A percentile compares a stretch with the other conserved stretches of the same genome.
These are phyloP conservation scores for Hestina assimilis DNA, from an alignment of 1,140 invertebrate genomes.

Conservation along the genomic window DNA sequence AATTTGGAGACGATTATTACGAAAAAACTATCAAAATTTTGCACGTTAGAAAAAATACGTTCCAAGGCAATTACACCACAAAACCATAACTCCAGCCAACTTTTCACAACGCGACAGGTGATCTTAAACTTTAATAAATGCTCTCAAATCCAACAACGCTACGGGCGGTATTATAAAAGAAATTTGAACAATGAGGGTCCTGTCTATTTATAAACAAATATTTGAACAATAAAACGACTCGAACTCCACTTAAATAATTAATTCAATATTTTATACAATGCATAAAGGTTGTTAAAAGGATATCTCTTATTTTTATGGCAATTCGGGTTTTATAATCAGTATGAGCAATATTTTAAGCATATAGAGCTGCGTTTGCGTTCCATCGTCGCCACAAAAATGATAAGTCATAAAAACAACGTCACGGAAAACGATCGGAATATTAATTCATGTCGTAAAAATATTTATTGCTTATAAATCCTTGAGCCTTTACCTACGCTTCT, in stretches of 20 bases:
- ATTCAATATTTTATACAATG: slow-evolving; percentile 65
- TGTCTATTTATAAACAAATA: slow-evolving; percentile 34
- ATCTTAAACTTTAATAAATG: slow-evolving; percentile 10
- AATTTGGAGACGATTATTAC: too few species aligned
- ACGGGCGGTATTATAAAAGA: slow-evolving; percentile 34
- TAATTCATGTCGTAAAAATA: slow-evolving; percentile 78
- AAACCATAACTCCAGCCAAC: too few species aligned
- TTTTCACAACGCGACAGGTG: slow-evolving; percentile 9
- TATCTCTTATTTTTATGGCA: slow-evolving; percentile 59
- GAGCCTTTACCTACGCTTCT: slow-evolving; percentile 76
- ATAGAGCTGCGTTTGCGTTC: slow-evolving; percentile 47
- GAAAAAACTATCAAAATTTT: too few species aligned
- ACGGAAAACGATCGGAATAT: slow-evolving; percentile 77
- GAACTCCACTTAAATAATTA: slow-evolving; percentile 48
- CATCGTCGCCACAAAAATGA: slow-evolving; percentile 70
- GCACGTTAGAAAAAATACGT: too few species aligned
- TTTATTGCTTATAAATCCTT: slow-evolving; percentile 79
- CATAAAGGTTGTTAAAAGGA: slow-evolving; percentile 62
- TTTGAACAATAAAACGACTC: slow-evolving; percentile 41
- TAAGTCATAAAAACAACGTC: slow-evolving; percentile 77
- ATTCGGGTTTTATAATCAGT: slow-evolving; percentile 67
- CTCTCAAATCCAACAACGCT: slow-evolving; percentile 22
- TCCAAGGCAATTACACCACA: too few species aligned
- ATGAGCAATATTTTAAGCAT: slow-evolving; percentile 58
- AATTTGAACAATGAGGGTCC: slow-evolving; percentile 26